These are phyloP conservation scores for Drosophila niveifrons DNA, from an alignment of 2,888 invertebrate genomes.

Conservation along the genomic window DNA sequence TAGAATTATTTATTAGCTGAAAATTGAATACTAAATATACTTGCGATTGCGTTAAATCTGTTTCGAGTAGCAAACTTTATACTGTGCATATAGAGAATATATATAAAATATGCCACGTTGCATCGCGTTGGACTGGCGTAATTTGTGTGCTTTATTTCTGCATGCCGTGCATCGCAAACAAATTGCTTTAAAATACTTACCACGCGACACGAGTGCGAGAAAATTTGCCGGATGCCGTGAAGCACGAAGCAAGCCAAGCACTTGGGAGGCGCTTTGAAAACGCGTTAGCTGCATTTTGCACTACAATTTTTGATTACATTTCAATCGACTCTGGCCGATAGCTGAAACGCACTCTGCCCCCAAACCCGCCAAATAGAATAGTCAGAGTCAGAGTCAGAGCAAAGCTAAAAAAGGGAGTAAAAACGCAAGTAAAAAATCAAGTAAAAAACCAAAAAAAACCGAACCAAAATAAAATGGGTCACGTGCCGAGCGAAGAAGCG, in stretches of 20 bases:
- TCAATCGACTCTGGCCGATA: conserved; percentile 47
- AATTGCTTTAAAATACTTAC: conserved; percentile 56
- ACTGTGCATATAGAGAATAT: no score
- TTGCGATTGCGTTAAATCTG: conserved; percentile 21
- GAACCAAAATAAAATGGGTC: conserved; percentile 44
- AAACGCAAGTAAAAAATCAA: conserved; percentile 4
- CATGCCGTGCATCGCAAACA: conserved; percentile 33
- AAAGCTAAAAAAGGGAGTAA: background rate
- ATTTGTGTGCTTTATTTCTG: conserved; percentile 38
- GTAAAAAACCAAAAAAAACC: conserved; percentile 1
- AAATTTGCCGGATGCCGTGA: conserved; percentile 5
- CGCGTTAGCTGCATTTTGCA: conserved; percentile 58
- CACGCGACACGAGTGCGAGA: background rate
- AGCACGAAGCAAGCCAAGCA: conserved; percentile 24
- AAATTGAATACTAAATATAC: conserved; percentile 31
- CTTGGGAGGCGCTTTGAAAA: conserved; percentile 48
- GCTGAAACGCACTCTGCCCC: conserved; percentile 5
- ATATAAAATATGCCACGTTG: background rate
- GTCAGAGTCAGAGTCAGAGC: background rate
- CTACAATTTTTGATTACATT: conserved; percentile 71
- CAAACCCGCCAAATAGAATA: conserved; percentile 12
- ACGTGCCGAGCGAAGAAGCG: conserved; percentile 43
- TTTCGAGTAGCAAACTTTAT: conserved; percentile 1
- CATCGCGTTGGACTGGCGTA: conserved; percentile 9
- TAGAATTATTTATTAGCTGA: background rate